A percentile compares a stretch with the other conserved stretches of the same genome.
These are phyloP conservation scores for Drosophila virilis DNA, from an alignment of 1,140 invertebrate species.

Conservation along the genomic window DNA sequence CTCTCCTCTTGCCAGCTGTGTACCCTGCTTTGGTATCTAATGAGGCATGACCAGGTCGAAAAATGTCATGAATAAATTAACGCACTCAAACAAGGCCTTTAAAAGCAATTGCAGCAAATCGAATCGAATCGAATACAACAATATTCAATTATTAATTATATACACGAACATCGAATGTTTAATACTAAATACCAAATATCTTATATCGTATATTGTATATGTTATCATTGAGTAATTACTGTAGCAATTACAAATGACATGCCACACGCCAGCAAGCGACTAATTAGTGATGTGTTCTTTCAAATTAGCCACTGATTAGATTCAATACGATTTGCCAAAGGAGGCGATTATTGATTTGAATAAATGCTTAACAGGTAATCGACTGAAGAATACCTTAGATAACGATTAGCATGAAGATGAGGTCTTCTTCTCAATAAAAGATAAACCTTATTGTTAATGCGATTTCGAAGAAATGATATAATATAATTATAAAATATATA, in stretches of 20 bases:
- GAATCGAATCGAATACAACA: conserved; percentile 14
- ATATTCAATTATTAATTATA: conserved; percentile 72
- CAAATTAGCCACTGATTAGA: conserved; percentile 62
- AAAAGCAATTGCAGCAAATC: conserved; percentile 24
- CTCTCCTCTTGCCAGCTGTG: too few species aligned
- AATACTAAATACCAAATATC: neutral
- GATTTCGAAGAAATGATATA: too few species aligned
- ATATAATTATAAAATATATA: too few species aligned
- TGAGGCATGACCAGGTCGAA: conserved; percentile 20
- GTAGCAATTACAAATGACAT: conserved; percentile 39
- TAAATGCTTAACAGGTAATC: neutral
- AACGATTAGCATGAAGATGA: neutral
- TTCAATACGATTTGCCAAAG: conserved; percentile 16
- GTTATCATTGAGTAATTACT: conserved; percentile 42
- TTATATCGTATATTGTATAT: conserved; percentile 35
- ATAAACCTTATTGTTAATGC: too few species aligned
- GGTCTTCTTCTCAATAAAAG: too few species aligned
- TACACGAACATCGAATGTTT: neutral
- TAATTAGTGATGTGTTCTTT: conserved; percentile 66
- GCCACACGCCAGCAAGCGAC: conserved; percentile 8
- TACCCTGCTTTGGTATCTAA: conserved; percentile 12
- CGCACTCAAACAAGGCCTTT: conserved; percentile 57
- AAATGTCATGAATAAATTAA: conserved; percentile 78
- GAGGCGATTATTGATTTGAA: conserved; percentile 31
- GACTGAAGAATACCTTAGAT: neutral